A percentile compares a stretch with the other conserved stretches of the same genome.
These are phyloP conservation scores for Rallus crepitans DNA, from an alignment of 2,797 vertebrate species.

Conservation along the genomic window DNA sequence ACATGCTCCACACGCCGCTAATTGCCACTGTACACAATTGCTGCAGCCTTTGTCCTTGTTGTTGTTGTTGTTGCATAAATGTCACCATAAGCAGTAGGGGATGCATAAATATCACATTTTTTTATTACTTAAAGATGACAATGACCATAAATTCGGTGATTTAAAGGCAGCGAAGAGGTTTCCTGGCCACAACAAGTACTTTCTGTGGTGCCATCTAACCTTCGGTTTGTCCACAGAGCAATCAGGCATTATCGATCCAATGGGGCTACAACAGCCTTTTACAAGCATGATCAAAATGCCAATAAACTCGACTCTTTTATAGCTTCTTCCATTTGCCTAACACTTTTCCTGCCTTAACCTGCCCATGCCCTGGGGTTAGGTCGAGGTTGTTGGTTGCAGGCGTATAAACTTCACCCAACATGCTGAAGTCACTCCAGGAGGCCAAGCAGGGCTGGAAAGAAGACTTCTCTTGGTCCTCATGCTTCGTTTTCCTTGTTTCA, in stretches of 20 bases:
- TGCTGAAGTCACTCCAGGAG: constrained; percentile 7
- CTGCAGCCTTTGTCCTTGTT: background rate
- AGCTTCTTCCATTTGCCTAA: background rate
- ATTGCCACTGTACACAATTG: background rate
- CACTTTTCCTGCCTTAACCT: constrained; percentile 14
- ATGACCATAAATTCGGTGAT: background rate
- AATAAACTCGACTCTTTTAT: background rate
- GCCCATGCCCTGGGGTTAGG: rapidly evolving
- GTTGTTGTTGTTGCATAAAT: background rate
- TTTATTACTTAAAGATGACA: background rate
- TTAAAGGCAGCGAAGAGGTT: background rate
- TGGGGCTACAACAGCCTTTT: background rate
- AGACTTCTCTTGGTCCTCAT: background rate
- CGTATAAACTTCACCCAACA: background rate
- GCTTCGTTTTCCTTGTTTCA: background rate
- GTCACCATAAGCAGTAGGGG: background rate
- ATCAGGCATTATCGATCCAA: background rate
- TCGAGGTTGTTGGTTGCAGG: background rate
- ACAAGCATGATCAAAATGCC: background rate
- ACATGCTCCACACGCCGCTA: background rate
- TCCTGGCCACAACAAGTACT: background rate
- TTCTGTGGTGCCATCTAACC: background rate
- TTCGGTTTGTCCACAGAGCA: background rate
- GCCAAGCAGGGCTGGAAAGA: constrained; percentile 7
- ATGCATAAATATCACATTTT: background rate